Evolutionary conservation across 2,888 invertebrate genomes (phyloP).

Genomic region (Tanytarsus gracilentus): DNA sequence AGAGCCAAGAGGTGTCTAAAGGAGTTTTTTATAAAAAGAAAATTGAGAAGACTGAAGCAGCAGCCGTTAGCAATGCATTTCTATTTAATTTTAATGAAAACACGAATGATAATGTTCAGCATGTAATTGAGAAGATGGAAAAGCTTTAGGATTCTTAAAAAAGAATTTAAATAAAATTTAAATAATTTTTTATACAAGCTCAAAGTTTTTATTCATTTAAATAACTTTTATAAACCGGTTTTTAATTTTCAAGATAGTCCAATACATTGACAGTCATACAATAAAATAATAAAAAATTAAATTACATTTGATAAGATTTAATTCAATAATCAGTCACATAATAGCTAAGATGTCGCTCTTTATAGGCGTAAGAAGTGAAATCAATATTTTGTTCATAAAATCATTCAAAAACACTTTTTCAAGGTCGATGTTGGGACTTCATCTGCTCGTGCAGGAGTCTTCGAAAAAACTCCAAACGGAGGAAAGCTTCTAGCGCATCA

Average conservation of each 20-base stretch:
- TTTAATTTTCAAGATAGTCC: no score
- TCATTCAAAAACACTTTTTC: slow-evolving; percentile 50
- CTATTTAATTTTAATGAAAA: slow-evolving; percentile 1
- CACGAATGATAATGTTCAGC: not conserved
- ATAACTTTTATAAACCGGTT: no score
- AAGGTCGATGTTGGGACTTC: slow-evolving; percentile 92
- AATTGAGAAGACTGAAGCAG: not conserved
- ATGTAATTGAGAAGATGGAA: not conserved
- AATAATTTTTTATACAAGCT: no score
- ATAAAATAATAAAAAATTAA: no score
- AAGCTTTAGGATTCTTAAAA: no score
- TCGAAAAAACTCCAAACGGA: slow-evolving; percentile 44
- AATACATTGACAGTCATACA: no score
- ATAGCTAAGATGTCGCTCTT: slow-evolving; percentile 1
- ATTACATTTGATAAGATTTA: not conserved
- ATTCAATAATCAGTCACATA: not conserved
- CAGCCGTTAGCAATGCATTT: not conserved
- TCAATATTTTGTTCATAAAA: not conserved
- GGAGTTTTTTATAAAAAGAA: slow-evolving; percentile 6
- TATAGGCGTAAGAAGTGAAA: slow-evolving; percentile 4
- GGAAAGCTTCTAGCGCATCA: slow-evolving; percentile 60
- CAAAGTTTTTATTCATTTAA: no score
- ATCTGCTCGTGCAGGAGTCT: slow-evolving; percentile 78
- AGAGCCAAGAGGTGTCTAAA: not conserved
- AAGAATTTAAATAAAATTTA: no score